Percentiles rank a stretch among this genome's conserved stretches.
phyloP scores from a whole-genome alignment of 2,888 invertebrate genomes.

The Hedya salicella region DNA sequence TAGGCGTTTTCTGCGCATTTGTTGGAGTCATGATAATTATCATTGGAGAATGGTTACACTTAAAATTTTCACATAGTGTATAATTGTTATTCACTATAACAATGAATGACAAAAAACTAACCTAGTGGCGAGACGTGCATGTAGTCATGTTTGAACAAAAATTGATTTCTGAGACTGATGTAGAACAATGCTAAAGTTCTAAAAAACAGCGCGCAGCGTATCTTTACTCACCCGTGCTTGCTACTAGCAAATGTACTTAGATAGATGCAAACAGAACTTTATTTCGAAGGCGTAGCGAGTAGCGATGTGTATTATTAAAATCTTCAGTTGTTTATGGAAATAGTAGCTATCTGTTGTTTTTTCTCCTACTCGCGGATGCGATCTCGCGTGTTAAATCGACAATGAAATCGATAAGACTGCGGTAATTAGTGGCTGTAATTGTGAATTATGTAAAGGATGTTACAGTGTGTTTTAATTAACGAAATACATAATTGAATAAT shows the following conservation, averaged over 20 bases:
- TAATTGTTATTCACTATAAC: too few species aligned
- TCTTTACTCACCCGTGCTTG: not conserved
- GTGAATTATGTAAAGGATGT: constrained; percentile 28
- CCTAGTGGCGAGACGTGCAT: too few species aligned
- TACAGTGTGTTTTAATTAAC: not conserved
- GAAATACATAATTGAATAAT: not conserved
- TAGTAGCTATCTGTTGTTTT: constrained; percentile 4
- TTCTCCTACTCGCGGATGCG: constrained; percentile 5
- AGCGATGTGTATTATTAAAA: too few species aligned
- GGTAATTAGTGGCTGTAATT: constrained; percentile 26
- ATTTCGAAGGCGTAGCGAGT: not conserved
- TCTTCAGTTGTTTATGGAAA: constrained; percentile 1
- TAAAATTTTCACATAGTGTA: too few species aligned
- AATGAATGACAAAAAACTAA: too few species aligned
- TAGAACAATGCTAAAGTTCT: too few species aligned
- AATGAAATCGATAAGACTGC: constrained; percentile 26
- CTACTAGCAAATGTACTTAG: not conserved
- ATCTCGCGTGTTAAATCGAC: constrained; percentile 30
- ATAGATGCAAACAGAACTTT: not conserved
- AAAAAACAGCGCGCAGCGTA: too few species aligned
- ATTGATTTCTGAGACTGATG: too few species aligned
- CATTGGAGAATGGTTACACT: too few species aligned
- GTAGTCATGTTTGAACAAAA: too few species aligned
- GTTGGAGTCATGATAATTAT: too few species aligned
- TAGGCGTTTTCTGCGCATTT: too few species aligned